phyloP scores from a whole-genome alignment of 2,113 vertebrate genomes.

The Oophaga pumilio region DNA sequence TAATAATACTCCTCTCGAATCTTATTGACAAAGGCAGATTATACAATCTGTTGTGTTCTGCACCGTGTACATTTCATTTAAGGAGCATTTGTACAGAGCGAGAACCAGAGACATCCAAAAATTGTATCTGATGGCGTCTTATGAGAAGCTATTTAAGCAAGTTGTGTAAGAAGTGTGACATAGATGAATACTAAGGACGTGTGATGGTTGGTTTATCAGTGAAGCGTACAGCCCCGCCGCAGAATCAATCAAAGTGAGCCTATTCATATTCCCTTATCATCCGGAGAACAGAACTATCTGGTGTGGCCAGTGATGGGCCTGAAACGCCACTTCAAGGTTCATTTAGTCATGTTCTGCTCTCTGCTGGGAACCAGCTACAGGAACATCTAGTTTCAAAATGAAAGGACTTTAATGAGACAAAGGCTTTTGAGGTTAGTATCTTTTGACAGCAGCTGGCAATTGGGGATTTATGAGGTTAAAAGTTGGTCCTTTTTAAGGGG shows the following conservation, averaged over 20 bases:
- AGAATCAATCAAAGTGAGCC: conserved; percentile 58
- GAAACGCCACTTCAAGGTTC: conserved; percentile 74
- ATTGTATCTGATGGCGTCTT: conserved; percentile 15
- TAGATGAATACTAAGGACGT: conserved; percentile 59
- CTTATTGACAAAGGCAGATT: conserved; percentile 17
- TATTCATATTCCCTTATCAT: conserved; percentile 60
- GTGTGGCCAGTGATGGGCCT: conserved; percentile 63
- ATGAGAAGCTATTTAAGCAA: conserved; percentile 26
- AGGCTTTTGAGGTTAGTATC: conserved; percentile 74
- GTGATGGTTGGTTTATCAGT: conserved; percentile 63
- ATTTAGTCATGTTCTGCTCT: conserved; percentile 71
- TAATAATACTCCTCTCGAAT: conserved; percentile 31
- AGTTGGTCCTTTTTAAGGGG: conserved; percentile 69
- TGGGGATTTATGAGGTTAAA: conserved; percentile 77
- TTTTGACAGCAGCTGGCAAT: conserved; percentile 72
- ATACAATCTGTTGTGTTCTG: conserved; percentile 27
- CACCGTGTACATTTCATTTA: conserved; percentile 35
- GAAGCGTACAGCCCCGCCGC: conserved; percentile 65
- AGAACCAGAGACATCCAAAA: neutral
- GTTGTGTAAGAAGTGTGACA: neutral
- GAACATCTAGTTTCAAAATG: conserved; percentile 70
- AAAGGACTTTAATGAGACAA: conserved; percentile 76
- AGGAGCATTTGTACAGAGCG: conserved; percentile 6
- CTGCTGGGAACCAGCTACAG: conserved; percentile 73
- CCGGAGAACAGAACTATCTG: conserved; percentile 65